phyloP scores from a whole-genome alignment of 1,140 invertebrate genomes.

The Drosophila sechellia region DNA sequence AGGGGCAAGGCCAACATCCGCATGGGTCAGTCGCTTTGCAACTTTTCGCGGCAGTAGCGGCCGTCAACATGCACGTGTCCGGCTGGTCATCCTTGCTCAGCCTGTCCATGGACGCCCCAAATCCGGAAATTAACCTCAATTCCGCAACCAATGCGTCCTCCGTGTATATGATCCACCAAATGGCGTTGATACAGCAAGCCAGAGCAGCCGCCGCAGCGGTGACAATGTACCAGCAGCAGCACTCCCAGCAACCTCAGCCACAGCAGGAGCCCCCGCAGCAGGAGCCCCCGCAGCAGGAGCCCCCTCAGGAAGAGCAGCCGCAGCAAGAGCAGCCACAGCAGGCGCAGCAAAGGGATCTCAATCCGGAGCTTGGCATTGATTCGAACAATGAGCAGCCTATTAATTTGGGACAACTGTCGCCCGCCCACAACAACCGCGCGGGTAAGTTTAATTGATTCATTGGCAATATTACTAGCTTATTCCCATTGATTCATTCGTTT shows the following conservation, averaged over 20 bases:
- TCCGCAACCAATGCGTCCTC: slow-evolving; percentile 28
- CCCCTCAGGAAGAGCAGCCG: no score
- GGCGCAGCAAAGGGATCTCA: background rate
- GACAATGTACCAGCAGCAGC: slow-evolving; percentile 9
- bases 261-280: no score
- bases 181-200: slow-evolving; percentile 70
- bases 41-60: slow-evolving; percentile 64
- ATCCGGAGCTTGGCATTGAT: slow-evolving; percentile 7
- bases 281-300: no score
- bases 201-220: slow-evolving; percentile 49
- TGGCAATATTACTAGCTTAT: no score
- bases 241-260: no score
- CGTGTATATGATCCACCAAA: slow-evolving; percentile 62
- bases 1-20: slow-evolving; percentile 15
- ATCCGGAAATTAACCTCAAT: background rate
- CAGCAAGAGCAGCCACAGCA: no score
- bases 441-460: background rate
- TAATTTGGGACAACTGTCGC: background rate
- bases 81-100: slow-evolving; percentile 59
- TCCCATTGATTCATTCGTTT: no score
- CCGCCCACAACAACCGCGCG: background rate
- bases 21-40: slow-evolving; percentile 48
- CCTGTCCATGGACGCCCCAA: background rate
- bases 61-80: slow-evolving; percentile 45
- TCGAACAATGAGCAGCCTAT: background rate